Base-by-base conservation (phyloP, 1,140 invertebrate genomes). In the Listronotus oregonensis region DNA sequence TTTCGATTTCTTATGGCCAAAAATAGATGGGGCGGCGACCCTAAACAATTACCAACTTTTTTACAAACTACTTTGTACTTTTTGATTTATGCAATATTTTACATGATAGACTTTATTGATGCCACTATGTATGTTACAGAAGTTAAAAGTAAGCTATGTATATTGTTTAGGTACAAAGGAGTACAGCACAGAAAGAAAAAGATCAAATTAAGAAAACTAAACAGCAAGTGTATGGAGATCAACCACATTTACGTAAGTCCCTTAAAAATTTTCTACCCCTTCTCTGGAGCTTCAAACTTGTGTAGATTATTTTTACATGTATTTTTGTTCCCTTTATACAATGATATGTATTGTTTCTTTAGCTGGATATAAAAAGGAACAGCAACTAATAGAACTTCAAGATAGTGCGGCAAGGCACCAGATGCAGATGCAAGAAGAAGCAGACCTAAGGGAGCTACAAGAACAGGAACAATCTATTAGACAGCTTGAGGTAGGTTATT, bases 391-490 rank as follows among this genome's bases (percentile, higher is more conserved):
- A 67, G 89, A 90, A 72, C 76, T 89, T 52, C 85, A 86, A 74
- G 86, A 88, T 55, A 82, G 80, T 72, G 80, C 72, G 67, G 51
- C 59, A 18, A 82, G 81, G 63, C 84, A 85, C 72, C 85, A 86
- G 76, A 72, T 93, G 47, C 90, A 94, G 70, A 80, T 94, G 79
- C 90, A 95, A 74, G 90, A 94, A 67, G 93, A 97, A 76, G 83
- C 89, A 34, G 91, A 97, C 79, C 79, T 98, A 47, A 84, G 92
- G 71, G 85, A 91, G 70, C 81, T 98, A 0, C 89, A 94, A 76
- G 93, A 97, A 78, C 88, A 96, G 73, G 95, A 98, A 84, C 85
- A 90, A 72, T 91, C 94, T 67, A 94, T 96, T 69, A 83, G 88
- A 66, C 89, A 96, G 79, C 82, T 98, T 47, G 96, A 98, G 85